Conservation (phyloP, 2,113 vertebrate genomes). For the Capreolus pygargus region DNA sequence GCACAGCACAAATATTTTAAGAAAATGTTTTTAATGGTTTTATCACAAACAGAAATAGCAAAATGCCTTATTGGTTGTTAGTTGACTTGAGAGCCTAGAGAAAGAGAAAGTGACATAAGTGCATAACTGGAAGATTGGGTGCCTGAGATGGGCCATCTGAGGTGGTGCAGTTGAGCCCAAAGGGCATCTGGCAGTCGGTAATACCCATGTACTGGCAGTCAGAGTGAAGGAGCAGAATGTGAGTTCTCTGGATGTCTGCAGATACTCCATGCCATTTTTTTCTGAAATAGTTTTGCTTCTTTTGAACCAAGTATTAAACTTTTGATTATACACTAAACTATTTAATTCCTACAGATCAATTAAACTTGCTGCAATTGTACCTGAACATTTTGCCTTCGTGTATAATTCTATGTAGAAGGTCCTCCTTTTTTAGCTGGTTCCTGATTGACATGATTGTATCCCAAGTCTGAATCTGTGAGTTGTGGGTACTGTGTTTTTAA, state of each 20-base stretch:
- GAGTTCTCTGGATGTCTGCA: background rate
- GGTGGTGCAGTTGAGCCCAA: background rate
- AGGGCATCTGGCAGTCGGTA: no score
- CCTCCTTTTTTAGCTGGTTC: background rate
- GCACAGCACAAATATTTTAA: background rate
- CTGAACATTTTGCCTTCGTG: background rate
- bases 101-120: background rate
- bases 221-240: background rate
- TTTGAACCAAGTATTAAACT: background rate
- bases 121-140: background rate
- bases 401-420: background rate
- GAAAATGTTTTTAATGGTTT: background rate
- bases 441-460: background rate
- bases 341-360: background rate
- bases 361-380: background rate
- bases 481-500: background rate
- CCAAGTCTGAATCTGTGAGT: background rate
- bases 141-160: background rate
- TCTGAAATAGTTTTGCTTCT: background rate
- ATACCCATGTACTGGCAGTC: fast-evolving
- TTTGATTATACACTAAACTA: background rate
- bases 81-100: background rate
- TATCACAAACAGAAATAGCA: background rate
- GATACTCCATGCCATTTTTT: background rate
- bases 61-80: background rate